A percentile compares a stretch with the other conserved stretches of the same genome.
These are phyloP conservation scores for Megalops cyprinoides DNA, from an alignment of 2,797 vertebrate genomes.

Conservation along the genomic window DNA sequence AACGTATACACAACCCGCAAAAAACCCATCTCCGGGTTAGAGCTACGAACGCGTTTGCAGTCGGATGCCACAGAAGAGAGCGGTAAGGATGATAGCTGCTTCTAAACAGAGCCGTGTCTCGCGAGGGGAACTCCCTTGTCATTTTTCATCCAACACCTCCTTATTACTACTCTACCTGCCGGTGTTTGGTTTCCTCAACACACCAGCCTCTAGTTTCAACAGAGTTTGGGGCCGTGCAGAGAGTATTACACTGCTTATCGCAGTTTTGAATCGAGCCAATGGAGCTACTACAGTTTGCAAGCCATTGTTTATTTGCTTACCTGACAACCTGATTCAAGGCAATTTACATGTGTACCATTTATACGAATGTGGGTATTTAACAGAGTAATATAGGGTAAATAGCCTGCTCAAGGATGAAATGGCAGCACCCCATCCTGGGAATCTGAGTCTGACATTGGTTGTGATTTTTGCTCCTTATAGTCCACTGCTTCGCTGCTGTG, in stretches of 20 bases:
- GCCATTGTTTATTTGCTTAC: too few relatives aligned
- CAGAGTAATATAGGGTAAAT: too few relatives aligned
- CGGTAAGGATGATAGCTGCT: background rate
- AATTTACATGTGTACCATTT: too few relatives aligned
- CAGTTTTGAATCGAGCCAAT: background rate
- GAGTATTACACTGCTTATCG: background rate
- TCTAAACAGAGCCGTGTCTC: background rate
- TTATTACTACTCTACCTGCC: conserved; percentile 2
- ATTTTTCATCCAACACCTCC: background rate
- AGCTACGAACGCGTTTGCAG: conserved; percentile 13
- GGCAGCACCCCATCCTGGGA: too few relatives aligned
- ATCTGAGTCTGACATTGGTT: too few relatives aligned
- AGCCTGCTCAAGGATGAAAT: too few relatives aligned
- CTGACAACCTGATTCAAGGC: too few relatives aligned
- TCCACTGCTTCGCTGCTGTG: too few relatives aligned
- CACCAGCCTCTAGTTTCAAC: background rate
- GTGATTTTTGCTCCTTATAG: too few relatives aligned
- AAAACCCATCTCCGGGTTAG: conserved; percentile 44
- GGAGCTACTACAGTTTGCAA: background rate
- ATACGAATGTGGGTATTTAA: too few relatives aligned
- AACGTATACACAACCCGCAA: conserved; percentile 43
- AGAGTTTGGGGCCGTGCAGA: background rate
- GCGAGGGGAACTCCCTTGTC: background rate
- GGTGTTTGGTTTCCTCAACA: background rate
- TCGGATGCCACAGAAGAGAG: too few relatives aligned